Base-by-base conservation (phyloP, 2,797 vertebrate genomes). In the Epinephelus awoara region DNA sequence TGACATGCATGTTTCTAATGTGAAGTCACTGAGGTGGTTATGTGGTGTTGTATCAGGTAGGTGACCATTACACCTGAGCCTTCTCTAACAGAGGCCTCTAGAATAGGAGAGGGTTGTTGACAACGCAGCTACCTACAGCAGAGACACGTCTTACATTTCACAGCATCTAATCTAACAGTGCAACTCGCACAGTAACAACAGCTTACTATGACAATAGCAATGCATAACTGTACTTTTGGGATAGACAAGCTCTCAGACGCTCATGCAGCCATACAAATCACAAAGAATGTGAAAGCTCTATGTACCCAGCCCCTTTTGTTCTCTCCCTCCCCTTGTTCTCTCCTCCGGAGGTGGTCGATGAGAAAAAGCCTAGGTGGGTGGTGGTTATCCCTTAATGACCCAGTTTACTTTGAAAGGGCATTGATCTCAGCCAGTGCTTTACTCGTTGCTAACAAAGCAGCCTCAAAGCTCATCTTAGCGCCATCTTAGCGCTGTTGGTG, bases 321-420 rank as follows among this genome's bases (percentile, higher is more conserved):
- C 86, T 89, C 77, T 59, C 46, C n/a, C 66, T 83, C 54, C 59
- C n/a, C 56, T 66, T 77, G 57, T 61, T 74, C 66, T 63, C 78
- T 64, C 85, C 86, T 83, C 77, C 82, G 62, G 90, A 86, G 83
- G 80, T 91, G 88, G 91, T 95, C 91, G 88, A 94, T 94, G 75
- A 88, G 86, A 90, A 82, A 85, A 89, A 87, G 84, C 72, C 87
- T 76, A 91, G 92, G 89, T 92, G 90, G 93, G 91, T 89, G 91
- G 91, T 84, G 77, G 89, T 93, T 92, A 95, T 92, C 87, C 92
- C 86, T 92, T 93, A 94, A 94, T 87, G 91, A 92, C 90, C 90
- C 85, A 77, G 89, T 93, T 93, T 87, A 91, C 88, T 94, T 93
- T 93, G 90, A 92, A 92, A 90, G 89, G 79, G 77, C 87, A 95